Percentiles rank a stretch among this genome's conserved stretches.
These are phyloP conservation scores for Heteromyza rotundicornis DNA, from an alignment of 2,888 invertebrate species.

Conservation along the genomic window DNA sequence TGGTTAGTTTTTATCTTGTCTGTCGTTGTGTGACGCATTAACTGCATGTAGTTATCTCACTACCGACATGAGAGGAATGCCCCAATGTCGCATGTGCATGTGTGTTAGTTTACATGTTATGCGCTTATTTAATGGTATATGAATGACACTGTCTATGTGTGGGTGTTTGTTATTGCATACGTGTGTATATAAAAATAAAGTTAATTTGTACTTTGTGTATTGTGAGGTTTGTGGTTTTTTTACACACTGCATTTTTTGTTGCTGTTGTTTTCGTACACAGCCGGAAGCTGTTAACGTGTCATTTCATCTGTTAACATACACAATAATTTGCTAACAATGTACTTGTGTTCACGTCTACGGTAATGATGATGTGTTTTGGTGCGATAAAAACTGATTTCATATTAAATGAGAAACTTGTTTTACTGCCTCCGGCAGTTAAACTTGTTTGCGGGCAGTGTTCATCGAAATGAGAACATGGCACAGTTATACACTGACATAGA, in stretches of 20 bases:
- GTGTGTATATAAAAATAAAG: not conserved
- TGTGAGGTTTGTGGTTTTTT: too few relatives aligned
- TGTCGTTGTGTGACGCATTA: not conserved
- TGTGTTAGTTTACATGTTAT: not conserved
- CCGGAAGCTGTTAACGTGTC: conserved; percentile 34
- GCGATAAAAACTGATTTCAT: too few relatives aligned
- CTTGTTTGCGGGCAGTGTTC: too few relatives aligned
- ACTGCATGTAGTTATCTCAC: not conserved
- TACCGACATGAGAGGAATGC: not conserved
- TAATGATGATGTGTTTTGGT: too few relatives aligned
- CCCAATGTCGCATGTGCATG: not conserved
- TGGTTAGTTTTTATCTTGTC: too few relatives aligned
- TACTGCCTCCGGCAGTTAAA: too few relatives aligned
- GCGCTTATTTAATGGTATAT: not conserved
- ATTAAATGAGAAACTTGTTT: too few relatives aligned
- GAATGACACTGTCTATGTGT: not conserved
- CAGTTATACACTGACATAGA: too few relatives aligned
- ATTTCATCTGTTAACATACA: conserved; percentile 40
- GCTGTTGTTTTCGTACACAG: conserved; percentile 5
- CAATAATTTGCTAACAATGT: conserved; percentile 29
- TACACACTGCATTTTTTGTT: not conserved
- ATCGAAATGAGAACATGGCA: too few relatives aligned
- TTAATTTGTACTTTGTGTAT: not conserved
- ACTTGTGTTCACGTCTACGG: too few relatives aligned
- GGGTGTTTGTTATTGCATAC: not conserved